Conservation (phyloP, 2,113 vertebrate species). For the Lanius collurio region DNA sequence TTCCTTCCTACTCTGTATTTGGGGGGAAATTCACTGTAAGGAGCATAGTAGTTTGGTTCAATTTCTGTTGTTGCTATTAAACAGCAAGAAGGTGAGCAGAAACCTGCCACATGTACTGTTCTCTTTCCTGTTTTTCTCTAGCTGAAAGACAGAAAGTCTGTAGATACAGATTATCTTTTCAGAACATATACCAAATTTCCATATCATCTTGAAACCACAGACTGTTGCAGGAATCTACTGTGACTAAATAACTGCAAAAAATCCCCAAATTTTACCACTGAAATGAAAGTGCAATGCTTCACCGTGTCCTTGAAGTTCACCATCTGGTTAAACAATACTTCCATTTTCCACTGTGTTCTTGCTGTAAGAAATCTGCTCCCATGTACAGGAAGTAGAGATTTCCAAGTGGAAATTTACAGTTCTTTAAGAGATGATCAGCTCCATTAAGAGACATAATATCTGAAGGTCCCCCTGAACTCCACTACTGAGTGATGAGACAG, state of each 20-base stretch:
- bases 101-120: neutral
- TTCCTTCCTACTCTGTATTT: neutral
- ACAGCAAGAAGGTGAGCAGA: neutral
- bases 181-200: neutral
- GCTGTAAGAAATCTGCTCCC: neutral
- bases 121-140: neutral
- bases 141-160: neutral
- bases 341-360: neutral
- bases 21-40: neutral
- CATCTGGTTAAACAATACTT: neutral
- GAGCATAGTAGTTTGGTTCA: neutral
- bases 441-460: neutral
- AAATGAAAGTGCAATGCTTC: neutral
- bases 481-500: neutral
- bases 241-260: neutral
- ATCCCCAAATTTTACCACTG: neutral
- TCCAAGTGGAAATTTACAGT: neutral
- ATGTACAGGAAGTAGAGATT: neutral
- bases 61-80: neutral
- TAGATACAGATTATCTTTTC: neutral
- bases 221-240: neutral
- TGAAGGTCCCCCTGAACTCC: neutral
- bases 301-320: neutral
- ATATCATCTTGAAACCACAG: neutral
- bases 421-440: neutral